These are phyloP conservation scores for Sinohyriopsis cumingii DNA, from an alignment of 2,888 invertebrate species.

Conservation along the genomic window DNA sequence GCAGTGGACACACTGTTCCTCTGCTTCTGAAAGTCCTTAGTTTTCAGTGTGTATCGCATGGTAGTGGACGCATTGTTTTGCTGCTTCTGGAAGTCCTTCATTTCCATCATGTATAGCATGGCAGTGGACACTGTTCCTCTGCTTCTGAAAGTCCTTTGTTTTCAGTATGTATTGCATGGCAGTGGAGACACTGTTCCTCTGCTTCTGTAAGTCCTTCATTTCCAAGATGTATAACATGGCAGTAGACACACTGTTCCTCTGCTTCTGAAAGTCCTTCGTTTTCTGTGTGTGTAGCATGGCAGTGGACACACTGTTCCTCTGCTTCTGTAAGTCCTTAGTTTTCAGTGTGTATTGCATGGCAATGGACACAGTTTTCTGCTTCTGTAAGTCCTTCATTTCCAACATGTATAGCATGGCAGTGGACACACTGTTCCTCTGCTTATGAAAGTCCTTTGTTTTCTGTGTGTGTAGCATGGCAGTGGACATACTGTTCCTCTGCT, in stretches of 20 bases:
- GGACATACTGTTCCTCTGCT: constrained; percentile 96
- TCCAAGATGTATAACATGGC: constrained; percentile 98
- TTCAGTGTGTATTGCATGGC: constrained; percentile 85
- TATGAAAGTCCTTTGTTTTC: constrained; percentile 92
- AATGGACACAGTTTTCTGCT: constrained; percentile 93
- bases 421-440: constrained; percentile 90
- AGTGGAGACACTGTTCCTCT: constrained; percentile 70
- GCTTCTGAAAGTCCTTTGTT: constrained; percentile 88
- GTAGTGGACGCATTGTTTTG: constrained; percentile 88
- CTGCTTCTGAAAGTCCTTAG: constrained; percentile 89
- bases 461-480: constrained; percentile 80
- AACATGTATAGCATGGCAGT: constrained; percentile 92
- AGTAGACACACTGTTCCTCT: constrained; percentile 94
- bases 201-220: no score
- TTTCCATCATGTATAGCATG: constrained; percentile 87
- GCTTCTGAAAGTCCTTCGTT: constrained; percentile 88
- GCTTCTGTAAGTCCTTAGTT: constrained; percentile 89
- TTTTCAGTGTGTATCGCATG: constrained; percentile 88
- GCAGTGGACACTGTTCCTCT: constrained; percentile 95
- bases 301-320: constrained; percentile 90
- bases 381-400: constrained; percentile 80
- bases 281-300: constrained; percentile 95
- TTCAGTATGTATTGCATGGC: constrained; percentile 81
- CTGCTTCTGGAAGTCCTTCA: constrained; percentile 87
- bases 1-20: constrained; percentile 89